These are phyloP conservation scores for Cardinalis cardinalis DNA, from an alignment of 2,113 vertebrate genomes.

Conservation along the genomic window DNA sequence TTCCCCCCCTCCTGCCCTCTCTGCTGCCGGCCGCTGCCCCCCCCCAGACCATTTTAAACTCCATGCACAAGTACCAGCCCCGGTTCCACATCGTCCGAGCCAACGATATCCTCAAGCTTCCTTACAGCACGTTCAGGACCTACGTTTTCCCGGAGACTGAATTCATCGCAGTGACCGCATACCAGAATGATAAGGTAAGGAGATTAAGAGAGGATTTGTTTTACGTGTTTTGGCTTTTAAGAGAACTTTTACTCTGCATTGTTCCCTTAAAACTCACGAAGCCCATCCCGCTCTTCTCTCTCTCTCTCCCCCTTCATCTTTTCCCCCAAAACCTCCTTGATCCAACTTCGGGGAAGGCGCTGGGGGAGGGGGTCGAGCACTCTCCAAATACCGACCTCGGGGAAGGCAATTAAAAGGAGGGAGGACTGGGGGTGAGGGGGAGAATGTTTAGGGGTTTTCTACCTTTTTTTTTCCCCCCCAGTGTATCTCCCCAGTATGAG, in stretches of 20 bases:
- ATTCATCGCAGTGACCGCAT: constrained; percentile 97
- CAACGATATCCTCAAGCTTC: constrained; percentile 96
- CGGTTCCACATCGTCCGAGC: constrained; percentile 96
- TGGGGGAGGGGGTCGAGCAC: neutral
- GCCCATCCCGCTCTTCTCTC: neutral
- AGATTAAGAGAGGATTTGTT: constrained; percentile 51
- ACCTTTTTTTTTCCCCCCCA: accelerated
- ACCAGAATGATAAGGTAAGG: constrained; percentile 98
- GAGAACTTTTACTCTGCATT: constrained; percentile 23
- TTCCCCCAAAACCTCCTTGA: neutral
- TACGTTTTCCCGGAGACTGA: constrained; percentile 98
- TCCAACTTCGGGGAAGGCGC: neutral
- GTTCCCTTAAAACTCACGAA: constrained; percentile 33
- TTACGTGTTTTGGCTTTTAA: constrained; percentile 53
- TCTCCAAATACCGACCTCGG: neutral
- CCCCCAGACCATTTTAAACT: constrained; percentile 92
- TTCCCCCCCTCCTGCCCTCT: neutral
- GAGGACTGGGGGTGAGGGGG: neutral
- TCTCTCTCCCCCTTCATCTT: neutral
- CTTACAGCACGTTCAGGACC: constrained; percentile 96
- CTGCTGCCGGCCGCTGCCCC: neutral
- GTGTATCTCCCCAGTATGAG: neutral
- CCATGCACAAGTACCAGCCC: constrained; percentile 99
- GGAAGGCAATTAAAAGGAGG: neutral
- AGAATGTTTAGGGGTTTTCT: neutral